Conservation (phyloP, 2,797 vertebrate genomes). For the Melanotaenia trifasciata region DNA sequence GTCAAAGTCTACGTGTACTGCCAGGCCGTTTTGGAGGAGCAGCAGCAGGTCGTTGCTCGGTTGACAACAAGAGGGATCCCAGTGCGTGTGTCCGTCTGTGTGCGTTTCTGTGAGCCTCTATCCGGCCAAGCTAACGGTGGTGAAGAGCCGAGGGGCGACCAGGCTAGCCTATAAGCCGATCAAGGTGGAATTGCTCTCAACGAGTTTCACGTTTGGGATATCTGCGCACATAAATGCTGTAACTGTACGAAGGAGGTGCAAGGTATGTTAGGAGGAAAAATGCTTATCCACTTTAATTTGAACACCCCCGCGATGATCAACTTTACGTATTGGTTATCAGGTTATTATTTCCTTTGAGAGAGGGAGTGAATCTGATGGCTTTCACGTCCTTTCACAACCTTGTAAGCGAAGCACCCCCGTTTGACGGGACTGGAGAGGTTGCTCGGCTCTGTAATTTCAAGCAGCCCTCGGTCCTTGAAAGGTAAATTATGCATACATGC, state of each 20-base stretch:
- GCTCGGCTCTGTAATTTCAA: background rate
- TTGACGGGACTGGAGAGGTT: constrained; percentile 5
- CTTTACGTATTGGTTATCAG: constrained; percentile 47
- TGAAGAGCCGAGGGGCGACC: constrained; percentile 51
- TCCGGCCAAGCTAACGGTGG: constrained; percentile 59
- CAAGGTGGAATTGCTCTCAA: constrained; percentile 76
- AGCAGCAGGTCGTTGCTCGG: constrained; percentile 50
- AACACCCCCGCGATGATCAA: constrained; percentile 25
- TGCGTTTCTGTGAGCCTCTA: constrained; percentile 55
- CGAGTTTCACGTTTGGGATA: constrained; percentile 66
- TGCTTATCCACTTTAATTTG: constrained; percentile 3
- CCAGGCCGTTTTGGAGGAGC: constrained; percentile 36
- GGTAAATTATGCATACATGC: constrained; percentile 27
- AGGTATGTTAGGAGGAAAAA: constrained; percentile 67
- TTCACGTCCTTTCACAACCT: constrained; percentile 73
- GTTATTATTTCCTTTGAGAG: constrained; percentile 37
- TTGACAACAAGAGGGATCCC: constrained; percentile 63
- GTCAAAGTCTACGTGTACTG: constrained; percentile 67
- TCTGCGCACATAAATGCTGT: constrained; percentile 70
- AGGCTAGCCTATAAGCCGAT: constrained; percentile 81
- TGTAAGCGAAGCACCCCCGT: constrained; percentile 32
- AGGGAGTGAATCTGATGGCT: constrained; percentile 18
- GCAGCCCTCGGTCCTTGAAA: constrained; percentile 18
- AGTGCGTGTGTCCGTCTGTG: constrained; percentile 61
- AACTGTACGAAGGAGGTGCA: constrained; percentile 62